Conservation (phyloP, 2,888 invertebrate genomes). For the Campoplex capitator region DNA sequence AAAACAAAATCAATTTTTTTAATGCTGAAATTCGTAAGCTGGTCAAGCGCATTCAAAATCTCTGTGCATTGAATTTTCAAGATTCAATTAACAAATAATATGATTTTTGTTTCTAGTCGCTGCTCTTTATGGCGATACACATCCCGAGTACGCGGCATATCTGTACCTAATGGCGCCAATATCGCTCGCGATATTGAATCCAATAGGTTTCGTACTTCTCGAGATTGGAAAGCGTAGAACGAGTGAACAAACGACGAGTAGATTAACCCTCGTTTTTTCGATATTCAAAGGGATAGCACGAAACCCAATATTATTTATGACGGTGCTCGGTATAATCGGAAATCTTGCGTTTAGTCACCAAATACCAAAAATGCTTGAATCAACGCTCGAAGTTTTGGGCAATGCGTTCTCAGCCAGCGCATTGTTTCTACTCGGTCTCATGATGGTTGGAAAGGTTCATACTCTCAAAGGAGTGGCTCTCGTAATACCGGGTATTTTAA, state of each 20-base stretch:
- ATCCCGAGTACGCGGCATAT: constrained; percentile 96
- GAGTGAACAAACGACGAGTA: constrained; percentile 74
- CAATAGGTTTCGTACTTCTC: constrained; percentile 95
- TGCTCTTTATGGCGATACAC: constrained; percentile 93
- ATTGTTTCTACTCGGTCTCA: constrained; percentile 94
- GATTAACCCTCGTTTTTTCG: constrained; percentile 76
- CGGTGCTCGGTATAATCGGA: constrained; percentile 94
- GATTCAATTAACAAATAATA: neutral
- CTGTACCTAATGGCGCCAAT: constrained; percentile 97
- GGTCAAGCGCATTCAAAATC: neutral
- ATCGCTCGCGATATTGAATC: constrained; percentile 96
- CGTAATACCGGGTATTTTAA: constrained; percentile 93
- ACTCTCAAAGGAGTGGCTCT: constrained; percentile 92
- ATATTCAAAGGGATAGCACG: constrained; percentile 90
- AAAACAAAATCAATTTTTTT: too few relatives aligned
- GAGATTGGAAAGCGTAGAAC: constrained; percentile 90
- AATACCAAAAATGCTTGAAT: constrained; percentile 90
- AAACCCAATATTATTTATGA: constrained; percentile 97
- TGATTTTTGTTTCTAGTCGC: constrained; percentile 87
- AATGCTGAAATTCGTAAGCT: neutral
- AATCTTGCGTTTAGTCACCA: constrained; percentile 93
- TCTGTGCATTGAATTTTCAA: too few relatives aligned
- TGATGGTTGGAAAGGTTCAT: constrained; percentile 96
- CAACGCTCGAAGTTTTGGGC: constrained; percentile 92
- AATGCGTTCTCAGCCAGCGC: constrained; percentile 96